Evolutionary conservation across 2,888 invertebrate species (phyloP), one percentile per base, ranked within the genome.

Genomic region (Chrysolina haemoptera): DNA sequence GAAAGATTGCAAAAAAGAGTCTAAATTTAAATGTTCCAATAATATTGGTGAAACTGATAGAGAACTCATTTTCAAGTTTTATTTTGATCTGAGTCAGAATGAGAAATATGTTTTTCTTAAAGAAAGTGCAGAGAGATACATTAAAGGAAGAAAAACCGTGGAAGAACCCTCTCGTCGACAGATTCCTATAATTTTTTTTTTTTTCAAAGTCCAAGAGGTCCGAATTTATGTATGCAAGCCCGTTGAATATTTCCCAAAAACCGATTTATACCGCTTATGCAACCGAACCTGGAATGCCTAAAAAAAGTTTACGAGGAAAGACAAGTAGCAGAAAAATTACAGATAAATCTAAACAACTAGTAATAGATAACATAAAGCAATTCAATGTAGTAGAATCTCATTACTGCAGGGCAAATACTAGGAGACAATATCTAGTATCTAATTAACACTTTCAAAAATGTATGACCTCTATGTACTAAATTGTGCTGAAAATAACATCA

Each of bases 401-500:
- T 73, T 73, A 64, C 59, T 69, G 65, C 20, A 46, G 68, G 53
- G n/a, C 20, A 8, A 64, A 69, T 65, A 64, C 50, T 40, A 41
- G 69, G n/a, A 73, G 43, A 64, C 53, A 70, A 66, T 70, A 73
- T 70, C 46, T 73, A 53, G 74, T 67, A 74, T 62, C 71, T 35
- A 68, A 27, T 65, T 68, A 59, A 68, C 68, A 5, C 62, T 76
- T 70, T 48, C 70, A 65, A 73, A 73, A 71, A 68, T 73, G 68
- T 73, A 76, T 69, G 65, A 73, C 53, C 68, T 76, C 50, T 74
- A 71, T 74, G 35, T 76, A 35, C 22, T 0, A 65, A 65, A 71
- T 65, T 74, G 64, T 41, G 59, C 62, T 53, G 69, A 73, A 73
- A 64, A 73, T 62, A 67, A 59, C 62, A 68, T 70, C 62, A 53